phyloP scores from a whole-genome alignment of 2,113 vertebrate genomes.

The Brachionichthys hirsutus region DNA sequence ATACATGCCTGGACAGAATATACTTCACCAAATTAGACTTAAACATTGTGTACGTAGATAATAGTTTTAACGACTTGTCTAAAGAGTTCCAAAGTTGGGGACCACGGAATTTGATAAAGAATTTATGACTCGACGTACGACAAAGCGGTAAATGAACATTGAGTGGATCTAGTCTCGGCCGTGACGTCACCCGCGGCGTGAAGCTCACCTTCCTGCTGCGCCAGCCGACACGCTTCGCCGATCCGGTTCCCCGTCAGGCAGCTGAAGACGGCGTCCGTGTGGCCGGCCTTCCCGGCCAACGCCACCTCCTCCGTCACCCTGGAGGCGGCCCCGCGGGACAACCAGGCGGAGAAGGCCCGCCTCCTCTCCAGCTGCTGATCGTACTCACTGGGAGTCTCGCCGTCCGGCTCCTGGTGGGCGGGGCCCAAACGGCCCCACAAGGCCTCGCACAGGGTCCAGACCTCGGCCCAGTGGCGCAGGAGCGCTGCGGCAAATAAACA shows the following conservation, averaged over 20 bases:
- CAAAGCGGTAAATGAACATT: too few relatives aligned
- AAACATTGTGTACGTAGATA: too few relatives aligned
- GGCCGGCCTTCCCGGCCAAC: conserved; percentile 59
- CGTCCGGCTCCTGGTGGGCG: conserved; percentile 68
- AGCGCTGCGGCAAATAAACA: conserved; percentile 61
- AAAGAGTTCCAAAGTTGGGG: too few relatives aligned
- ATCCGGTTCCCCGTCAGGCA: conserved; percentile 89
- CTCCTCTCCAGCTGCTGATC: conserved; percentile 83
- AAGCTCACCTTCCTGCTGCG: conserved; percentile 85
- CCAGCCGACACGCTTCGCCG: conserved; percentile 88
- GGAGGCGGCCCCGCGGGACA: conserved; percentile 76
- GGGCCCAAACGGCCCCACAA: conserved; percentile 86
- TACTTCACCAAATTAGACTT: too few relatives aligned
- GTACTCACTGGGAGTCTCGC: conserved; percentile 66
- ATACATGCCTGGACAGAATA: too few relatives aligned
- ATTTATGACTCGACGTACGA: too few relatives aligned
- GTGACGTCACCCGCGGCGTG: too few relatives aligned
- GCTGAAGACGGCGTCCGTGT: conserved; percentile 88
- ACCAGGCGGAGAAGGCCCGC: conserved; percentile 87
- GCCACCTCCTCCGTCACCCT: conserved; percentile 86
- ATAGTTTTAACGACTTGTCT: too few relatives aligned
- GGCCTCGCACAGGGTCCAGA: conserved; percentile 90
- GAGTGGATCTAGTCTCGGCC: too few relatives aligned
- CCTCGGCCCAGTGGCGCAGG: conserved; percentile 84
- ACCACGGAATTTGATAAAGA: too few relatives aligned